Conservation (phyloP, 2,113 vertebrate species). For the Marmota flaviventris region DNA sequence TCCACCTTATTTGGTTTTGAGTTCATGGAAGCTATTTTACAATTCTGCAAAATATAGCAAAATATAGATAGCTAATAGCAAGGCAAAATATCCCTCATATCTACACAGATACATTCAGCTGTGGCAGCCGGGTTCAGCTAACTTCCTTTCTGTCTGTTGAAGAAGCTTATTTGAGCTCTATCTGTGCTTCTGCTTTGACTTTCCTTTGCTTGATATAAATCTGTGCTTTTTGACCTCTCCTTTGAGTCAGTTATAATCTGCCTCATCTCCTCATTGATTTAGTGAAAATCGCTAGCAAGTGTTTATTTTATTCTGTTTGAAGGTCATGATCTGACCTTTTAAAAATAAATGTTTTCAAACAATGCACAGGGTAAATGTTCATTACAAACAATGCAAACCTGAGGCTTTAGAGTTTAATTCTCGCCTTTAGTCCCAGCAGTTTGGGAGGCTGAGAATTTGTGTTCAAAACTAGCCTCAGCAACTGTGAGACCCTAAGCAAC, state of each 20-base stretch:
- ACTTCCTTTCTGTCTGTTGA: background rate
- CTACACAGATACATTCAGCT: background rate
- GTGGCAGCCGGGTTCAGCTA: background rate
- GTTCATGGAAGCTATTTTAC: too few species aligned
- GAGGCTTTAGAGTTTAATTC: too few species aligned
- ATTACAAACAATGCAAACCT: background rate
- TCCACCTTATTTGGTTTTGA: too few species aligned
- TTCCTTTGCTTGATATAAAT: background rate
- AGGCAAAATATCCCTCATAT: background rate
- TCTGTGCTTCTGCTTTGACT: background rate
- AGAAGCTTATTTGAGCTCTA: background rate
- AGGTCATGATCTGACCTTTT: background rate
- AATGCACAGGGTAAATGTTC: background rate
- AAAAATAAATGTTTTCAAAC: background rate
- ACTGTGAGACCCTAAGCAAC: too few species aligned
- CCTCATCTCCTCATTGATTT: background rate
- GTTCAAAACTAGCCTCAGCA: too few species aligned
- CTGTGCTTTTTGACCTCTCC: background rate
- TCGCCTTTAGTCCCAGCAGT: too few species aligned
- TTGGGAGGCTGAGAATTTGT: too few species aligned
- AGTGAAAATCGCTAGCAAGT: background rate
- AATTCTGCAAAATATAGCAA: too few species aligned
- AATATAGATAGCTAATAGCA: background rate
- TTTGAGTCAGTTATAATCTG: background rate
- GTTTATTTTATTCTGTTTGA: background rate